Evolutionary conservation across 2,113 vertebrate genomes (phyloP), one percentile per base, ranked within the genome.

Genomic region (Caranx melampygus): DNA sequence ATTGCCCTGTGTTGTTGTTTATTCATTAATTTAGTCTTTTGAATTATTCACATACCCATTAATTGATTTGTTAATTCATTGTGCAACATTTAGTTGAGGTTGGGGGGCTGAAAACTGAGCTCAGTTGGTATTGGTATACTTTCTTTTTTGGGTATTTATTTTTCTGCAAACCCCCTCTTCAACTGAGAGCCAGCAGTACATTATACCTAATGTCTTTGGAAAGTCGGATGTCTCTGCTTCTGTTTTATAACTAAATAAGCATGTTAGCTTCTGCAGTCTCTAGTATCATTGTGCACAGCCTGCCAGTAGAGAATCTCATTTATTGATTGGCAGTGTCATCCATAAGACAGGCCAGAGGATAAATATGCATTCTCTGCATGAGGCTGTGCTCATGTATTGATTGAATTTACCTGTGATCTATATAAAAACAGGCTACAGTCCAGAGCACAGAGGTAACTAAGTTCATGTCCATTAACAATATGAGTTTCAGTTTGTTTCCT

Each of bases 331-430:
- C 70, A 71, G 42, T 64, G 62, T 79, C 51, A 13, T 76, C 13
- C 51, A 26, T 49, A 5, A 12, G 37, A 49, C 26, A 34, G 66
- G 12, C 31, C 2, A n/a, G 49, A 42, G 21, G 77, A 65, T 55
- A 77, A 75, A 77, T 82, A 80, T 89, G 72, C 66, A 73, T 73
- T 78, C 47, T 45, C 61, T 76, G 60, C 44, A 49, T 49, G 31
- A 76, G 58, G 26, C 52, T 75, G 59, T 57, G 58, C 64, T 77
- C 11, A 2, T 71, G 42, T 49, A 71, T 40, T 63, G 63, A 88
- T 81, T 78, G 16, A 64, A 66, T 70, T 58, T 64, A 79, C 45
- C 57, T 21, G 42, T 2, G 3, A 44, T 82, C 26, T 51, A 37
- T 67, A 72, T 26, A 18, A 26, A 61, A 72, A 54, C 45, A 37